Conservation (phyloP, 1,140 invertebrate genomes). For the Scaptomyza graminum region DNA sequence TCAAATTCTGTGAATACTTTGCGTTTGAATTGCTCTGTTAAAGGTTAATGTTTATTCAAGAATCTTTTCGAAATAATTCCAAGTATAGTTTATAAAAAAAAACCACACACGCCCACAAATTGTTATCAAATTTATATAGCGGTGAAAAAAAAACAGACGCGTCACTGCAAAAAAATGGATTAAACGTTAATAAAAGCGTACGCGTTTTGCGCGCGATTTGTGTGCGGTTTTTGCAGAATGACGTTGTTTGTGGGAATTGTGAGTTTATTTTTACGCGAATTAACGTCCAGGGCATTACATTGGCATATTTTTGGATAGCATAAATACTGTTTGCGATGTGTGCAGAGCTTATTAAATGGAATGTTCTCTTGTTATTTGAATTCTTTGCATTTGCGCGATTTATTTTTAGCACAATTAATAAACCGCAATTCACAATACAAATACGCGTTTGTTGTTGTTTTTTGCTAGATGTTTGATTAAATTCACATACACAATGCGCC, state of each 20-base stretch:
- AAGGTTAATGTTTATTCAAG: constrained; percentile 34
- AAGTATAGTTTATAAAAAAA: constrained; percentile 69
- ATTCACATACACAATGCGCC: constrained; percentile 10
- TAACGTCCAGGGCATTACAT: constrained; percentile 28
- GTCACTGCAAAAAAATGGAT: constrained; percentile 33
- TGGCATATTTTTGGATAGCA: constrained; percentile 34
- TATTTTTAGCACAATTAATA: constrained; percentile 61
- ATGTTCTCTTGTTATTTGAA: constrained; percentile 25
- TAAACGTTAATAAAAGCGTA: constrained; percentile 21
- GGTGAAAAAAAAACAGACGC: constrained; percentile 54
- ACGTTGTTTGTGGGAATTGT: constrained; percentile 13
- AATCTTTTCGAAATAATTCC: constrained; percentile 48
- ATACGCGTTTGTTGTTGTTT: constrained; percentile 43
- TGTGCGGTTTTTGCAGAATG: constrained; percentile 36
- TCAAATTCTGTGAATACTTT: constrained; percentile 53
- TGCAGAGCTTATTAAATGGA: constrained; percentile 47
- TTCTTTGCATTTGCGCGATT: constrained; percentile 39
- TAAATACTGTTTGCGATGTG: constrained; percentile 3
- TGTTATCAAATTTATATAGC: constrained; percentile 34
- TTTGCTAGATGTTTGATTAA: constrained; percentile 12
- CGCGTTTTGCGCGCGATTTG: constrained; percentile 49
- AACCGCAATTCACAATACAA: constrained; percentile 50
- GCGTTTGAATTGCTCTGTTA: constrained; percentile 57
- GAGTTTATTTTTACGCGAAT: constrained; percentile 22
- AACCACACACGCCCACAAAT: constrained; percentile 13